A percentile compares a stretch with the other conserved stretches of the same genome.
Conservation (phyloP, 2,113 vertebrate genomes). For the Crocuta crocuta region DNA sequence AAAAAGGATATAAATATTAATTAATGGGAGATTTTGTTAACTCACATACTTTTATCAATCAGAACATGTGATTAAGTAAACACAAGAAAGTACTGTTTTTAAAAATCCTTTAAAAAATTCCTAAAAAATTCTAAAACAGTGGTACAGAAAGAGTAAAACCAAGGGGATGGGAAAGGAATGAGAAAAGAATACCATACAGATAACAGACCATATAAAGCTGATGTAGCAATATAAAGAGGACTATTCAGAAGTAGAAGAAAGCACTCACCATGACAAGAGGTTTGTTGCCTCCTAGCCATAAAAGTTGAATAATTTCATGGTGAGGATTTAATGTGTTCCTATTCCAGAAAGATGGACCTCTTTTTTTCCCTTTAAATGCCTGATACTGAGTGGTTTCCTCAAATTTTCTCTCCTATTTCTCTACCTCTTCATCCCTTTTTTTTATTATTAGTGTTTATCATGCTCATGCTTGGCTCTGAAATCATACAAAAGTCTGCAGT, state of each 20-base stretch:
- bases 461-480: background rate
- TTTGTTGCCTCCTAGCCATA: background rate
- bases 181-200: background rate
- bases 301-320: background rate
- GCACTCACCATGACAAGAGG: background rate
- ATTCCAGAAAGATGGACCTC: background rate
- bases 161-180: background rate
- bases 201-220: background rate
- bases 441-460: background rate
- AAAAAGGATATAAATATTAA: background rate
- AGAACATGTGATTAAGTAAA: background rate
- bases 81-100: background rate
- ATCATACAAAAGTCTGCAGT: background rate
- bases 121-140: background rate
- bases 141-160: background rate
- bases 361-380: background rate
- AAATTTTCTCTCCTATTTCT: background rate
- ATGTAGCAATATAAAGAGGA: background rate
- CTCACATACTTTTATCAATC: background rate
- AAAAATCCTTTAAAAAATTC: background rate
- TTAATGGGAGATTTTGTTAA: background rate
- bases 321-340: background rate
- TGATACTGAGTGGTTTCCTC: background rate
- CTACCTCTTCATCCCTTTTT: background rate
- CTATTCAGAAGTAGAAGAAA: background rate